These are phyloP conservation scores for Ridgeia piscesae DNA, from an alignment of 1,140 invertebrate species.

Conservation along the genomic window DNA sequence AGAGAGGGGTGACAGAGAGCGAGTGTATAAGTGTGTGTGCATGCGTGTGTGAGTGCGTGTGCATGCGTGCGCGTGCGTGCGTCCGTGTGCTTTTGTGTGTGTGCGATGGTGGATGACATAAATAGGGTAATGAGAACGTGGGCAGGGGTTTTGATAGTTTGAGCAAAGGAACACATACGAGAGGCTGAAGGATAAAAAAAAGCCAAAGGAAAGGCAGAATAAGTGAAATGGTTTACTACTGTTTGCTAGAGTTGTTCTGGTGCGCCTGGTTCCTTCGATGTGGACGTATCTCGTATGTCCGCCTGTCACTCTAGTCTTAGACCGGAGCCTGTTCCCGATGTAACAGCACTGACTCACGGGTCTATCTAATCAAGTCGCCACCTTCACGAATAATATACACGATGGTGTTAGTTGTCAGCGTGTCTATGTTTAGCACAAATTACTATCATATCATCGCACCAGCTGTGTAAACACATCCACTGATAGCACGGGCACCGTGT, in stretches of 20 bases:
- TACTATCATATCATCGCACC: background rate
- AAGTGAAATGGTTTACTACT: background rate
- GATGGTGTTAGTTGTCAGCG: background rate
- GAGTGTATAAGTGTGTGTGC: no score
- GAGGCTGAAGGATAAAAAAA: background rate
- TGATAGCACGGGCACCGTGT: background rate
- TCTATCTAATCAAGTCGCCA: background rate
- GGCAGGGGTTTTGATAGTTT: background rate
- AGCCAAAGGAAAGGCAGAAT: background rate
- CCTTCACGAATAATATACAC: background rate
- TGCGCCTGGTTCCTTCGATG: background rate
- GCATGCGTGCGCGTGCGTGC: no score
- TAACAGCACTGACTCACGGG: background rate
- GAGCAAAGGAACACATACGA: background rate
- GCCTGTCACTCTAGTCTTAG: background rate
- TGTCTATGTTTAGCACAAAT: background rate
- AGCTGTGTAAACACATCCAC: background rate
- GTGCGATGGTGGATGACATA: no score
- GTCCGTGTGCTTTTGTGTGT: no score
- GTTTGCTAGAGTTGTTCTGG: background rate
- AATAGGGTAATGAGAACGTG: no score
- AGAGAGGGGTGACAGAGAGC: no score
- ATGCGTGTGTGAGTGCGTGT: no score
- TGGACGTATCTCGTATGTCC: background rate
- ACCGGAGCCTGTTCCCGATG: background rate